phyloP scores from a whole-genome alignment of 2,888 invertebrate genomes.

The Chaitophorus viminalis region DNA sequence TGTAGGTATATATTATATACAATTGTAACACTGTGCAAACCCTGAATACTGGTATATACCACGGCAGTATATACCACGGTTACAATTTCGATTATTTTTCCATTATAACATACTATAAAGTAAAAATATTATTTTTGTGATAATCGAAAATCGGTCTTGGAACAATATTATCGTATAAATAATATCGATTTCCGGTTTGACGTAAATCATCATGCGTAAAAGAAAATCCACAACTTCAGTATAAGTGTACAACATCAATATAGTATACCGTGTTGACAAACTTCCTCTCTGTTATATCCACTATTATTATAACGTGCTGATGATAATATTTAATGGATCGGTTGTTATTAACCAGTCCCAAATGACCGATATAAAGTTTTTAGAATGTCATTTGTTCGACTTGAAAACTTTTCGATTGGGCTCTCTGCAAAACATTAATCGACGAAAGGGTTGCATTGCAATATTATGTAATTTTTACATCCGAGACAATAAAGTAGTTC shows the following conservation, averaged over 20 bases:
- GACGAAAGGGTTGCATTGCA: background rate
- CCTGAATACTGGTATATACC: no score
- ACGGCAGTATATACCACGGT: no score
- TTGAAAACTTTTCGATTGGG: background rate
- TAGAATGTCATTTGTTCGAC: slow-evolving; percentile 5
- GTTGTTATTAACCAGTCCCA: background rate
- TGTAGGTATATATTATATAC: no score
- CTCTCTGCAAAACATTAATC: background rate
- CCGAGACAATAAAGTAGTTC: background rate
- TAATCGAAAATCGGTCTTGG: background rate
- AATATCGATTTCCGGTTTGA: no score
- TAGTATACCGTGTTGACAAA: background rate
- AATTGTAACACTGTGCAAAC: no score
- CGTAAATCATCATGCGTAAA: background rate
- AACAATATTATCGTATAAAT: background rate
- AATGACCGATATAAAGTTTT: slow-evolving; percentile 4
- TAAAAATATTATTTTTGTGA: slow-evolving; percentile 2
- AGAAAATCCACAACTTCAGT: background rate
- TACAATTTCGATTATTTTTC: no score
- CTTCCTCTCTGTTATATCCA: background rate
- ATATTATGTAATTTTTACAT: background rate
- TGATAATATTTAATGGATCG: background rate
- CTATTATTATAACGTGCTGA: background rate
- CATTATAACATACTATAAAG: no score
- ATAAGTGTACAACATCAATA: no score